These are phyloP conservation scores for Leptinotarsa haldemani DNA, from an alignment of 2,888 invertebrate genomes.

Conservation along the genomic window DNA sequence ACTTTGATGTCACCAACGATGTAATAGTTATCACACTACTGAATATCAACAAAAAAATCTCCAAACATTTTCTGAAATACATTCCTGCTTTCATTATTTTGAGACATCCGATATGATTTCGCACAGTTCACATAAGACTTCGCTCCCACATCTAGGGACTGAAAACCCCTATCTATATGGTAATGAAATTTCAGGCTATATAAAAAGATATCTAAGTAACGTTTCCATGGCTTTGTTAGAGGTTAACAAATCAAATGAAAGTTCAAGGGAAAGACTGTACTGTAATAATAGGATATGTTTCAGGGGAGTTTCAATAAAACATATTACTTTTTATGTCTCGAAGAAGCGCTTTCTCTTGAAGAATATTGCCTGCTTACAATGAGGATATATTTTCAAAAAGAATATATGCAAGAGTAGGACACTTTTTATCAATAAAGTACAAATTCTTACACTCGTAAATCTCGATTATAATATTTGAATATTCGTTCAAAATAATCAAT, in stretches of 20 bases:
- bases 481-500: too few species aligned
- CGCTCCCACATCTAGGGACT: conserved; percentile 16
- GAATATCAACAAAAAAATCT: too few species aligned
- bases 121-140: conserved; percentile 21
- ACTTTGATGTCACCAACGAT: too few species aligned
- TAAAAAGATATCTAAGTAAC: conserved; percentile 24
- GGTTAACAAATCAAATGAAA: conserved; percentile 31
- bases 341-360: neutral
- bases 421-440: too few species aligned
- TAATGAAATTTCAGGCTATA: conserved; percentile 36
- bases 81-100: too few species aligned
- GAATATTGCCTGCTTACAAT: neutral
- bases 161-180: conserved; percentile 39
- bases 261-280: neutral
- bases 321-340: neutral
- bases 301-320: neutral
- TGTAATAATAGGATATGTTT: conserved; percentile 17
- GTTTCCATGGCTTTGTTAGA: conserved; percentile 21
- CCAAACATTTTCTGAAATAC: too few species aligned
- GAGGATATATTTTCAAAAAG: too few species aligned
- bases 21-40: too few species aligned
- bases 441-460: too few species aligned
- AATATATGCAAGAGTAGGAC: too few species aligned
- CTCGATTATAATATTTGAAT: too few species aligned
- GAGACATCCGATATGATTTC: neutral